phyloP scores from a whole-genome alignment of 2,113 vertebrate genomes.

The Emydocephalus ijimae region DNA sequence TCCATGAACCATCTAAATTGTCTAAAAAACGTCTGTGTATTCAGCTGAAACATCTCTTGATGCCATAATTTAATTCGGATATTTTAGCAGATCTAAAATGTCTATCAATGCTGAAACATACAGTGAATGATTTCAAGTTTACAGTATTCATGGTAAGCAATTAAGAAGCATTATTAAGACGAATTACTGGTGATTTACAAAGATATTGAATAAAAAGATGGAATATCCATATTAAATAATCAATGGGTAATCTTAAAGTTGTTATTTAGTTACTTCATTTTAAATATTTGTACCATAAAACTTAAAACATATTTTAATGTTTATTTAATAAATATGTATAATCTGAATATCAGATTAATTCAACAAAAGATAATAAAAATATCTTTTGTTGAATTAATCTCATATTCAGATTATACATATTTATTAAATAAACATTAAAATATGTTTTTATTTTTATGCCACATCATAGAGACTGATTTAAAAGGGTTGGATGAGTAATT shows the following conservation, averaged over 20 bases:
- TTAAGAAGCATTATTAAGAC: neutral
- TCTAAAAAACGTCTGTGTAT: neutral
- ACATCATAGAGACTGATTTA: neutral
- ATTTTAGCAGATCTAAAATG: neutral
- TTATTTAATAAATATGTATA: neutral
- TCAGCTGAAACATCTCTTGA: neutral
- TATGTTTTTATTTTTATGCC: neutral
- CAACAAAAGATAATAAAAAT: neutral
- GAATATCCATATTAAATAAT: neutral
- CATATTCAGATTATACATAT: too few species aligned
- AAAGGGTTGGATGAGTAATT: neutral
- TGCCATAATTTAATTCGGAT: neutral
- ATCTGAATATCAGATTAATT: neutral
- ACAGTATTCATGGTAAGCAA: neutral
- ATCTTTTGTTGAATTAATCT: too few species aligned
- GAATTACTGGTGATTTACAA: neutral
- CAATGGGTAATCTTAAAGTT: neutral
- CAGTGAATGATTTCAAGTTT: neutral
- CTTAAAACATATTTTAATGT: neutral
- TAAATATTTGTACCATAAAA: neutral
- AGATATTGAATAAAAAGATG: neutral
- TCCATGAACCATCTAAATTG: neutral
- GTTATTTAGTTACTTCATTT: neutral
- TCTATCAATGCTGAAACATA: neutral
- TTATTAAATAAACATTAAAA: too few species aligned